phyloP scores from a whole-genome alignment of 2,888 invertebrate genomes.

The Latrodectus hesperus region DNA sequence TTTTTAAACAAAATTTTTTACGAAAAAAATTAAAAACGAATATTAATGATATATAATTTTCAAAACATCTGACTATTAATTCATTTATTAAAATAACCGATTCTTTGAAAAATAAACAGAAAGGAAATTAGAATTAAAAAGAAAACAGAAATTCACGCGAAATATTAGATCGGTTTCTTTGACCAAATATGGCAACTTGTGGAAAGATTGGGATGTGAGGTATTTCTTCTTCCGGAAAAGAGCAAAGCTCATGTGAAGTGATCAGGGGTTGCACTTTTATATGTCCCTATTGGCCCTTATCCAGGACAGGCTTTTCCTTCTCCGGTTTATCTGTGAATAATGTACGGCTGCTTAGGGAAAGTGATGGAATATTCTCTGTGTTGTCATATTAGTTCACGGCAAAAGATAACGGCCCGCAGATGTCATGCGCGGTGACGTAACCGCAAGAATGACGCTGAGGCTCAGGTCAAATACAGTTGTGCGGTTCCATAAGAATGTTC shows the following conservation, averaged over 20 bases:
- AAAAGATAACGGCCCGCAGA: conserved; percentile 32
- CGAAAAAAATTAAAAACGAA: too few species aligned
- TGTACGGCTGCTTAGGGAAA: conserved; percentile 30
- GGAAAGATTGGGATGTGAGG: neutral
- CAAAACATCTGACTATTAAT: too few species aligned
- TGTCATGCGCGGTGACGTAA: conserved; percentile 8
- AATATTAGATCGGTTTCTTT: neutral
- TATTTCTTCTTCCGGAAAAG: neutral
- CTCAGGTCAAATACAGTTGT: too few species aligned
- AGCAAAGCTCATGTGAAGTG: neutral
- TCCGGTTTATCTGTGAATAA: conserved; percentile 49
- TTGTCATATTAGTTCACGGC: neutral
- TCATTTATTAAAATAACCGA: too few species aligned
- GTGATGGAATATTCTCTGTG: conserved; percentile 11
- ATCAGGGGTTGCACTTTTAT: conserved; percentile 15
- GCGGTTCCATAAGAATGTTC: too few species aligned
- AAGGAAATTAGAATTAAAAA: neutral
- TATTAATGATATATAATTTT: too few species aligned
- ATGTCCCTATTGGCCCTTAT: conserved; percentile 48
- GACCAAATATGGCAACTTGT: conserved; percentile 3
- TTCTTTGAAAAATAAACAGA: neutral
- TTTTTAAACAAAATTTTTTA: too few species aligned
- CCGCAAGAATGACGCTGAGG: too few species aligned
- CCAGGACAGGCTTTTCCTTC: conserved; percentile 24
- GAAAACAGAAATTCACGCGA: neutral